These are phyloP conservation scores for Melinaea menophilus DNA, from an alignment of 2,888 invertebrate genomes.

Conservation along the genomic window DNA sequence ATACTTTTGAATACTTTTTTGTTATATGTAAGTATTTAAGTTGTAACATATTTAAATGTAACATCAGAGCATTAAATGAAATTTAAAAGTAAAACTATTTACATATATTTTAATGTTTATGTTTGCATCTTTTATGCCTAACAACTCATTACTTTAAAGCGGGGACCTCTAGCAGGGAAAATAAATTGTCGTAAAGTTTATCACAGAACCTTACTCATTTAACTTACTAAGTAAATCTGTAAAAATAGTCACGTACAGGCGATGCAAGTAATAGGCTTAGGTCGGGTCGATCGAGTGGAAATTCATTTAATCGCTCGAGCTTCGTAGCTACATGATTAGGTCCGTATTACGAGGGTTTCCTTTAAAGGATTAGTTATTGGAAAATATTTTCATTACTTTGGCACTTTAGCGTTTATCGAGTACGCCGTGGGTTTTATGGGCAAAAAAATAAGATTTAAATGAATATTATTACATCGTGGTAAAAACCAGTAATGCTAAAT, in stretches of 20 bases:
- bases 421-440: not conserved
- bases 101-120: too few species aligned
- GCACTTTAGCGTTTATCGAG: not conserved
- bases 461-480: too few species aligned
- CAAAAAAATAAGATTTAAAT: too few species aligned
- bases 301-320: slow-evolving; percentile 28
- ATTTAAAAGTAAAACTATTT: too few species aligned
- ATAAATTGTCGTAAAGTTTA: not conserved
- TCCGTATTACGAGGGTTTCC: slow-evolving; percentile 19
- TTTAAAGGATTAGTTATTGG: slow-evolving; percentile 5
- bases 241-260: slow-evolving; percentile 21
- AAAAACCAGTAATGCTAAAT: too few species aligned
- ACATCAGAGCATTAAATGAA: too few species aligned
- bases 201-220: slow-evolving; percentile 12
- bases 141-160: not conserved
- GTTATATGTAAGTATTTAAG: too few species aligned
- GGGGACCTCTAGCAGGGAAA: not conserved
- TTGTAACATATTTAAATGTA: too few species aligned
- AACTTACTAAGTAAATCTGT: slow-evolving; percentile 20
- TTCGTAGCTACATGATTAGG: slow-evolving; percentile 23
- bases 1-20: too few species aligned
- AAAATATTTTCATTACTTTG: slow-evolving; percentile 2
- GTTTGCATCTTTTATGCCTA: not conserved
- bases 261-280: slow-evolving; percentile 23
- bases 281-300: slow-evolving; percentile 25